Percentiles rank a stretch among this genome's conserved stretches.
phyloP scores from a whole-genome alignment of 2,888 invertebrate species.

The Sinohyriopsis cumingii region DNA sequence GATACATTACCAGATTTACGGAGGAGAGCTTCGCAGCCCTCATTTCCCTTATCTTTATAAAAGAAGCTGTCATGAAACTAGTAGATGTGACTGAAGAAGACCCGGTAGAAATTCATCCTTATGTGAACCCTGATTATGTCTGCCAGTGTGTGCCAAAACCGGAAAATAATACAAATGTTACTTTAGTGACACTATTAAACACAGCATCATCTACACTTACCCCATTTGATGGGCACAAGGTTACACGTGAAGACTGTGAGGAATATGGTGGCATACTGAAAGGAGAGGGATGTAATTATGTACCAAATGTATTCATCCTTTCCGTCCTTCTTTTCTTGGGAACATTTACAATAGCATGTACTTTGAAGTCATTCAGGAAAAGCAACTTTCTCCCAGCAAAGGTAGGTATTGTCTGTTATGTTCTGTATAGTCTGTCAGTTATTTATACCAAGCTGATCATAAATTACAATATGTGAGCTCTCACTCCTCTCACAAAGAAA shows the following conservation, averaged over 20 bases:
- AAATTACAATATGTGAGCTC: too few relatives aligned
- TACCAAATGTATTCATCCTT: slow-evolving; percentile 89
- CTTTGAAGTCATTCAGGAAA: slow-evolving; percentile 93
- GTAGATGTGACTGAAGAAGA: slow-evolving; percentile 73
- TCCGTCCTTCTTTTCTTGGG: slow-evolving; percentile 92
- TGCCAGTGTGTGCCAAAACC: slow-evolving; percentile 43
- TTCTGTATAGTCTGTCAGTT: too few relatives aligned
- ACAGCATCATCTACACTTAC: not conserved
- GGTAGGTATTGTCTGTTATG: slow-evolving; percentile 75
- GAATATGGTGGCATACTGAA: slow-evolving; percentile 19
- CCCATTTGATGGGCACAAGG: slow-evolving; percentile 25
- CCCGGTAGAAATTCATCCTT: slow-evolving; percentile 45
- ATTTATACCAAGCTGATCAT: too few relatives aligned
- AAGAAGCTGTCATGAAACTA: slow-evolving; percentile 96
- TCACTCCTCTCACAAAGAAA: too few relatives aligned
- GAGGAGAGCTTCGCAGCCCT: slow-evolving; percentile 98
- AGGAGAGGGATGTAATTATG: slow-evolving; percentile 30
- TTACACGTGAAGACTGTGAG: slow-evolving; percentile 27
- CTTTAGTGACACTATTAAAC: not conserved
- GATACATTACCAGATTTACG: slow-evolving; percentile 97
- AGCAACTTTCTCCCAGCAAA: slow-evolving; percentile 93
- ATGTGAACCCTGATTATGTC: slow-evolving; percentile 32
- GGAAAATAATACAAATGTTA: not conserved
- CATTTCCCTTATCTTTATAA: slow-evolving; percentile 98
- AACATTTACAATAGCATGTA: slow-evolving; percentile 90